Conservation (phyloP, 2,888 invertebrate species). For the Mylabris sibirica region DNA sequence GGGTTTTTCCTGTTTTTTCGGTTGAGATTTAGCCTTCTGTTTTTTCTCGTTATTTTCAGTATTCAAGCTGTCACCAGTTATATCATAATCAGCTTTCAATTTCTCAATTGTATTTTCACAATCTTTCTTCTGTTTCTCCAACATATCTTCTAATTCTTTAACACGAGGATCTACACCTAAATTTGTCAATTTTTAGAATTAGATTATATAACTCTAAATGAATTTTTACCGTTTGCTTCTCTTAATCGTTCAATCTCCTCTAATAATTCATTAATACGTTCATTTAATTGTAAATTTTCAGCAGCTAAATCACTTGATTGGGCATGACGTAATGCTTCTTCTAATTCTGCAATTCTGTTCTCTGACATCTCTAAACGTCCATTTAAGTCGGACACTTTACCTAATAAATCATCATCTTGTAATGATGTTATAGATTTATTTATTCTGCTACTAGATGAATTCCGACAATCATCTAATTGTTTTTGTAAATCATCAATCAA, state of each 20-base stretch:
- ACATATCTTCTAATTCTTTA: constrained; percentile 29
- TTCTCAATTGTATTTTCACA: constrained; percentile 56
- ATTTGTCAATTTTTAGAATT: constrained; percentile 14
- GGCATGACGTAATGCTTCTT: not conserved
- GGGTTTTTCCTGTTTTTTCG: not conserved
- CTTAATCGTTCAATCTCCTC: not conserved
- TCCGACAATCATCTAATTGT: constrained; percentile 26
- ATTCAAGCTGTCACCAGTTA: no score
- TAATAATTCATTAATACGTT: not conserved
- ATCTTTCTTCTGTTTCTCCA: constrained; percentile 50
- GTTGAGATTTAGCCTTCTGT: constrained; percentile 23
- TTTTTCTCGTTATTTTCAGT: constrained; percentile 25
- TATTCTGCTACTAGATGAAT: no score
- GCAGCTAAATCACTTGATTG: not conserved
- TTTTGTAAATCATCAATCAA: constrained; percentile 29
- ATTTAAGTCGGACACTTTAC: not conserved
- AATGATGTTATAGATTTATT: no score
- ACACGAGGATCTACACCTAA: constrained; percentile 16
- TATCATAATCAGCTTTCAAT: constrained; percentile 46
- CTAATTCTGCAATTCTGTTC: not conserved
- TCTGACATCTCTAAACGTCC: not conserved
- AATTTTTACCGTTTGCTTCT: constrained; percentile 13
- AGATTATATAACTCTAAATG: not conserved
- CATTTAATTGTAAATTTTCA: not conserved
- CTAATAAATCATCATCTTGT: no score